A percentile compares a stretch with the other conserved stretches of the same genome.
Evolutionary conservation across 2,113 vertebrate genomes (phyloP).

Genomic region (Aptenodytes patagonicus): DNA sequence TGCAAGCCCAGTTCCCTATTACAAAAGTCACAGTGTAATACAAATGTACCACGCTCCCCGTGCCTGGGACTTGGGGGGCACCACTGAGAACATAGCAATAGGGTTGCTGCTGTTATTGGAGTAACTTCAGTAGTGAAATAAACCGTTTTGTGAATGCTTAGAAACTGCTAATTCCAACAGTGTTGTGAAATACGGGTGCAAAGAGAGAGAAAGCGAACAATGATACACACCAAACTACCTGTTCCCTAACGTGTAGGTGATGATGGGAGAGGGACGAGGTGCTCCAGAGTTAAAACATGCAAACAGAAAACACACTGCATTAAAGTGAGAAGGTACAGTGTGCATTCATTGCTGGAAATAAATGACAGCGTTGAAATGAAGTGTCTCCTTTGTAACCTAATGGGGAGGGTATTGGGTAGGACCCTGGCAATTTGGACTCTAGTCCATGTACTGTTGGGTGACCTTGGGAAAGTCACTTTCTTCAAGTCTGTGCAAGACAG

Average conservation of each 20-base stretch:
- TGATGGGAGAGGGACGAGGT: neutral
- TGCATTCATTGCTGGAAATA: neutral
- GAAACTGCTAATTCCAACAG: neutral
- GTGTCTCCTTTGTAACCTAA: neutral
- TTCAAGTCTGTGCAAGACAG: neutral
- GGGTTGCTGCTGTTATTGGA: neutral
- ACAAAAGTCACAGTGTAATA: neutral
- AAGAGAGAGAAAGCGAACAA: neutral
- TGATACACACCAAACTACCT: neutral
- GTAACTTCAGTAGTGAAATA: neutral
- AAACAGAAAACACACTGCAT: neutral
- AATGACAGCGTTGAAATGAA: neutral
- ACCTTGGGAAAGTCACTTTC: neutral
- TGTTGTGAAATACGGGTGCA: neutral
- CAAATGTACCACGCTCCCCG: rapidly evolving
- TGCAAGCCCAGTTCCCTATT: neutral
- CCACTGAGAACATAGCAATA: neutral
- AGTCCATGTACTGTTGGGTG: neutral
- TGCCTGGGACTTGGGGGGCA: neutral
- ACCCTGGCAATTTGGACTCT: neutral
- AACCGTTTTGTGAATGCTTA: neutral
- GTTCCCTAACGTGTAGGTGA: neutral
- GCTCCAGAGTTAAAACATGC: neutral
- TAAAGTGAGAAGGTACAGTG: neutral
- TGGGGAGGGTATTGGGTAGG: neutral